Evolutionary conservation across 2,797 vertebrate genomes (phyloP).

Genomic region (Emys orbicularis): DNA sequence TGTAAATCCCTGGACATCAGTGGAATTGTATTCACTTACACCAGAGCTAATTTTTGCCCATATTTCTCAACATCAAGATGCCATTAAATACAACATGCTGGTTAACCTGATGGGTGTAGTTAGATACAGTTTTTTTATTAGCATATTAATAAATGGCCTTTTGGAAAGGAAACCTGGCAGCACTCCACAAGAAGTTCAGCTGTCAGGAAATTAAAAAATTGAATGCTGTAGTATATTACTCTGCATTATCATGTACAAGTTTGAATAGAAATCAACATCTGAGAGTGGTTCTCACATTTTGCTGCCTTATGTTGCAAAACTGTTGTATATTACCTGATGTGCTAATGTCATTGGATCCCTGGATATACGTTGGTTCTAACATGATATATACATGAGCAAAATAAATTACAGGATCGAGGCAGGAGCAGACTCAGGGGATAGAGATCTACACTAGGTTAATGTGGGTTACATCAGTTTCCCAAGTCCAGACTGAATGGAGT

Average conservation of each 20-base stretch:
- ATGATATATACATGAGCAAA: neutral
- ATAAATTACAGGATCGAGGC: neutral
- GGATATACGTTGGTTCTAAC: neutral
- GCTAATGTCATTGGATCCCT: neutral
- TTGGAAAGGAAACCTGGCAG: neutral
- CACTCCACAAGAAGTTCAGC: neutral
- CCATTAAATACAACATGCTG: neutral
- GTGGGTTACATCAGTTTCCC: neutral
- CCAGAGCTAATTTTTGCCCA: neutral
- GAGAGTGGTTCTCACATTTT: neutral
- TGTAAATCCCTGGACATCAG: neutral
- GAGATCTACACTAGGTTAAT: neutral
- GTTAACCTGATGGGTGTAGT: neutral
- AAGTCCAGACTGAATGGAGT: neutral
- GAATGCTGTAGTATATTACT: neutral
- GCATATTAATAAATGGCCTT: neutral
- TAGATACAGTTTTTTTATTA: neutral
- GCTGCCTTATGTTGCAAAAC: neutral
- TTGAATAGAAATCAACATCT: neutral
- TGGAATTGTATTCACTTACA: neutral
- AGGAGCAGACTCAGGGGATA: neutral
- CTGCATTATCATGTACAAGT: neutral
- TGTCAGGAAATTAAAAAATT: neutral
- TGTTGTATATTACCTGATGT: neutral
- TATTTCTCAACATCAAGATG: neutral